A percentile compares a stretch with the other conserved stretches of the same genome.
phyloP scores from a whole-genome alignment of 2,888 invertebrate species.

The Tetragonula carbonaria region DNA sequence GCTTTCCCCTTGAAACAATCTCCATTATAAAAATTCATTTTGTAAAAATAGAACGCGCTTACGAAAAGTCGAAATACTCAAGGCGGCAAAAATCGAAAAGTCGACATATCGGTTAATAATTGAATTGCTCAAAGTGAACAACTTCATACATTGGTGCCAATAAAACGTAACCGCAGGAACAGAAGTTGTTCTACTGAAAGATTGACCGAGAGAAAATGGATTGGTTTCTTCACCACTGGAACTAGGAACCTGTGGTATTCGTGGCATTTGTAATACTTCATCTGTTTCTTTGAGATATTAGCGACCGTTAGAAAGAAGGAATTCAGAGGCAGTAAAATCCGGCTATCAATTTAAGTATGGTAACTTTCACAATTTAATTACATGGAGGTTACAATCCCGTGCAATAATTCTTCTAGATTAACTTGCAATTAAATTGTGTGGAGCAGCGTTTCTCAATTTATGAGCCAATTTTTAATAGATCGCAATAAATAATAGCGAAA shows the following conservation, averaged over 20 bases:
- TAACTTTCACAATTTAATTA: background rate
- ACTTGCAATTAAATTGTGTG: no score
- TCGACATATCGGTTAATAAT: background rate
- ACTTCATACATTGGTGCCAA: background rate
- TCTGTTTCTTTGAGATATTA: background rate
- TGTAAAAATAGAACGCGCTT: no score
- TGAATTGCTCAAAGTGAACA: background rate
- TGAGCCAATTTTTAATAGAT: no score
- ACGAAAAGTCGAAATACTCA: no score
- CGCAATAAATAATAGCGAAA: no score
- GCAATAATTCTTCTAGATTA: background rate
- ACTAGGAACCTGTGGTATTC: background rate
- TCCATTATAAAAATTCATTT: no score
- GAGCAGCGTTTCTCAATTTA: no score
- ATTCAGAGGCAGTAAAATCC: background rate
- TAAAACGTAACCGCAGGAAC: background rate
- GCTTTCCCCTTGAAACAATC: no score
- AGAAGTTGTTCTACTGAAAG: background rate
- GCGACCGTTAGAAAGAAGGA: background rate
- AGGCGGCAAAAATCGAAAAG: no score
- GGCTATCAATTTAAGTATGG: background rate
- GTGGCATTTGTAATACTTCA: background rate
- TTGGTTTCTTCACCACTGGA: background rate
- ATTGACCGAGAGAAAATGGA: background rate
- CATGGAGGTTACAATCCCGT: rapidly evolving